phyloP scores from a whole-genome alignment of 64 coral and sea anemone genomes.

The Orbicella faveolata region DNA sequence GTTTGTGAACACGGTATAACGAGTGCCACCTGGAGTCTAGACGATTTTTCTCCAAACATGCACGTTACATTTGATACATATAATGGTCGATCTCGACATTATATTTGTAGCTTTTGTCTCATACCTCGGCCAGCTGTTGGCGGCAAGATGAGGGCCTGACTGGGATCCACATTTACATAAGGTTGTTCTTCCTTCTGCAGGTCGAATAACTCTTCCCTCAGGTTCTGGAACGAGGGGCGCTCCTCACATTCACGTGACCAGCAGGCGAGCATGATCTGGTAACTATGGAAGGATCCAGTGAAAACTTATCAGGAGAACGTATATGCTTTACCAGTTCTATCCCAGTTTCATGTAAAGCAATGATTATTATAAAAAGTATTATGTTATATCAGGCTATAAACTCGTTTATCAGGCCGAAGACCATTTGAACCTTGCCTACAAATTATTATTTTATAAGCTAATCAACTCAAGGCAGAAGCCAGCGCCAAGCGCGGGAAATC shows the following conservation, averaged over 20 bases:
- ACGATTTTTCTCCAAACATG: too few species aligned
- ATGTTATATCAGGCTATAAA: too few species aligned
- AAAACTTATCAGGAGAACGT: neutral
- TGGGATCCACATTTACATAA: constrained; percentile 92
- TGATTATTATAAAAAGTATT: too few species aligned
- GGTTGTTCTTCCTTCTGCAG: constrained; percentile 78
- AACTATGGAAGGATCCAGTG: constrained; percentile 32
- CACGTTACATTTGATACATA: too few species aligned
- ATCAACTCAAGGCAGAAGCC: too few species aligned
- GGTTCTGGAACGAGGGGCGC: constrained; percentile 69
- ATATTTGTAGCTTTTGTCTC: neutral
- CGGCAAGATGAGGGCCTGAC: constrained; percentile 53
- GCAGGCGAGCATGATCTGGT: constrained; percentile 89
- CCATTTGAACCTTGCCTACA: too few species aligned
- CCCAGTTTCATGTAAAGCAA: too few species aligned
- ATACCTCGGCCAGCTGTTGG: constrained; percentile 47
- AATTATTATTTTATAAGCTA: too few species aligned
- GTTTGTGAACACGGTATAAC: neutral
- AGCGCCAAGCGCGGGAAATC: too few species aligned
- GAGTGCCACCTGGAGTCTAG: too few species aligned
- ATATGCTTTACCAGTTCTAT: neutral
- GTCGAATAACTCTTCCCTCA: constrained; percentile 69
- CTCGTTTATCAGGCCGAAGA: too few species aligned
- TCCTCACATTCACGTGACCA: constrained; percentile 73
- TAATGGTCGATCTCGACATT: too few species aligned